Evolutionary conservation across 92 coral and sea anemone species (phyloP).

Genomic region (Bergia puertoricense): DNA sequence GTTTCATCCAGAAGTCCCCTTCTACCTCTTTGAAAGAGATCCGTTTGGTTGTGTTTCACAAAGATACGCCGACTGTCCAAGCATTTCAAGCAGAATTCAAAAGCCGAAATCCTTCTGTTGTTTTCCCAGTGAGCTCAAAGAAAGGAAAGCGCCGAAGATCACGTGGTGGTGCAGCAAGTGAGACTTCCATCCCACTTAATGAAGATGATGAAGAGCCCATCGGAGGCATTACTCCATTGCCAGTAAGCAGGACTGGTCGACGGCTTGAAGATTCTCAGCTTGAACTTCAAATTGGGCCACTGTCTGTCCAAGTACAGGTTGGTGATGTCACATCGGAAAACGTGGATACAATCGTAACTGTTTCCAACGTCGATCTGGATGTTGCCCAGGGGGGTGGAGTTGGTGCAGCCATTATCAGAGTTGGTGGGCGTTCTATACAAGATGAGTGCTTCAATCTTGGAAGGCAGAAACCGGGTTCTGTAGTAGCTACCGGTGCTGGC

Average conservation of each 20-base stretch:
- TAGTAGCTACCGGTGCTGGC: slow-evolving; percentile 58
- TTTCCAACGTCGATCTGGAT: slow-evolving; percentile 50
- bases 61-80: slow-evolving; percentile 58
- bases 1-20: slow-evolving; percentile 46
- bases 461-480: slow-evolving; percentile 13
- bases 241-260: background rate
- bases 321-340: slow-evolving; percentile 80
- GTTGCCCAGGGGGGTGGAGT: slow-evolving; percentile 53
- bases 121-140: background rate
- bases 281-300: slow-evolving; percentile 40
- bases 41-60: slow-evolving; percentile 74
- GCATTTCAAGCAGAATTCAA: slow-evolving; percentile 72
- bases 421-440: slow-evolving; percentile 72
- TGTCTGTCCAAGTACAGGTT: slow-evolving; percentile 55
- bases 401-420: slow-evolving; percentile 61
- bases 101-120: background rate
- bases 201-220: slow-evolving; percentile 1
- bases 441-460: slow-evolving; percentile 45
- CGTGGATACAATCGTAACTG: slow-evolving; percentile 70
- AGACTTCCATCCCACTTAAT: background rate
- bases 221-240: background rate
- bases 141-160: slow-evolving; percentile 7
- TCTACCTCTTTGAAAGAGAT: slow-evolving; percentile 57
- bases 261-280: slow-evolving; percentile 5
- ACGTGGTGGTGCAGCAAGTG: background rate